Evolutionary conservation across 1,140 invertebrate species (phyloP).

Genomic region (Drosophila athabasca): DNA sequence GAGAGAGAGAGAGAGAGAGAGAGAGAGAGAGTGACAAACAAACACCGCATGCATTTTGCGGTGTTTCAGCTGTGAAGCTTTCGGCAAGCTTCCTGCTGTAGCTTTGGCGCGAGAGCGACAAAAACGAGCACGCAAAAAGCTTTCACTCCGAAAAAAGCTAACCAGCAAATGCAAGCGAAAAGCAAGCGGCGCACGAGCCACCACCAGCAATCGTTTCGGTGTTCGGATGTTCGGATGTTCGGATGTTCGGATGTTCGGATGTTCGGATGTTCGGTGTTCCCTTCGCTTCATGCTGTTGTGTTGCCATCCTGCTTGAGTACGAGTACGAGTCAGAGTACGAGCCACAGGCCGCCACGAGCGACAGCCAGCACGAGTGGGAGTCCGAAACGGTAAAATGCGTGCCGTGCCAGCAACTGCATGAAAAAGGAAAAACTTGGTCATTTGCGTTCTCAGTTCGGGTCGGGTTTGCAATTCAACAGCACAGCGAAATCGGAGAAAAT

Average conservation of each 20-base stretch:
- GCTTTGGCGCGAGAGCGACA: conserved; percentile 34
- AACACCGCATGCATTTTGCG: conserved; percentile 41
- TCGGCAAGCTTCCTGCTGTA: conserved; percentile 29
- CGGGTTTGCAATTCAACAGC: conserved; percentile 83
- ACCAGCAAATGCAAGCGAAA: conserved; percentile 53
- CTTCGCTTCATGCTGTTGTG: conserved; percentile 4
- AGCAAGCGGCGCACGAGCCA: conserved; percentile 64
- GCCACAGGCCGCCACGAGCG: too few species aligned
- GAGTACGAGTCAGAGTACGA: conserved; percentile 5
- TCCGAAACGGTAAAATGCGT: conserved; percentile 53
- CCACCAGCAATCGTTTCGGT: conserved; percentile 19
- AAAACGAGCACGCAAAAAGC: conserved; percentile 28
- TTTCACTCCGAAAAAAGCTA: conserved; percentile 54
- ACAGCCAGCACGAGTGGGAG: too few species aligned
- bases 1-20: not conserved
- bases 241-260: conserved; percentile 20
- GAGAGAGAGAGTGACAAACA: conserved; percentile 4
- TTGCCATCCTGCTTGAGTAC: conserved; percentile 40
- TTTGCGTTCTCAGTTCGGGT: conserved; percentile 79
- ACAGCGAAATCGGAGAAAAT: conserved; percentile 60
- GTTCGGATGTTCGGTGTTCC: conserved; percentile 19
- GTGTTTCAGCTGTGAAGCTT: conserved; percentile 48
- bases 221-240: conserved; percentile 23
- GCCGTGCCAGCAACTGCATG: conserved; percentile 61
- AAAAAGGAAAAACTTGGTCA: conserved; percentile 76